Evolutionary conservation across 2,797 vertebrate genomes (phyloP), one percentile per base, ranked within the genome.

Genomic region (Coluber constrictor): DNA sequence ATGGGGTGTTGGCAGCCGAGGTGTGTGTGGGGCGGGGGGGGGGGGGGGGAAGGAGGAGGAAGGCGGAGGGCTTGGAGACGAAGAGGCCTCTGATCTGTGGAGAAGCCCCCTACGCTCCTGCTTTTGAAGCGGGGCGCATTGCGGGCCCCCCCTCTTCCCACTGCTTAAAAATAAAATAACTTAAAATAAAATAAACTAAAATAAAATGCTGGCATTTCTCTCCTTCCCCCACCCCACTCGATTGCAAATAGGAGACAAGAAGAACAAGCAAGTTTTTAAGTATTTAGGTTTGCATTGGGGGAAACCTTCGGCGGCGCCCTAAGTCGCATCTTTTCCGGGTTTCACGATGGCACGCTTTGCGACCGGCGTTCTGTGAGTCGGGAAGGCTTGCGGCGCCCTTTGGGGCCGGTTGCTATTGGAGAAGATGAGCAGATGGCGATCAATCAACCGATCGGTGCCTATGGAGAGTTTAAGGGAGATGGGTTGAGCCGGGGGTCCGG

Each of bases 201-300:
- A 61, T 66, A n/a, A 66, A 79, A 79, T 9, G 0, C n/a, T 74
- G n/a, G n/a, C 16, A 0, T 74, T 70, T 16, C n/a, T n/a, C 12
- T 6, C n/a, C 5, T 2, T 29, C 12, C 0, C 2, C 29, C n/a
- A 5, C 13, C 1, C n/a, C 1, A 2, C 70, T 16, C 2, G 1
- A 43, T 10, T 43, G 70, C 37, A 43, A 23, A 32, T 20, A 23
- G 70, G 43, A 79, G 32, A 43, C 1, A 11, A 23, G 66, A 47
- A 16, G 18, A 23, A 8, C 8, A 43, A 79, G 70, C 37, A 23
- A 79, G 7, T 23, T 43, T 79, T 43, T n/a, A 10, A 5, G 66
- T 8, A 32, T 16, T 32, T 32, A 13, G 13, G 2, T 70, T n/a
- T 32, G 18, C 70, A 20, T 9, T 1, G n/a, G n/a, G n/a, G 13